Base-by-base conservation (phyloP, 2,113 vertebrate species). In the Elachura formosa region DNA sequence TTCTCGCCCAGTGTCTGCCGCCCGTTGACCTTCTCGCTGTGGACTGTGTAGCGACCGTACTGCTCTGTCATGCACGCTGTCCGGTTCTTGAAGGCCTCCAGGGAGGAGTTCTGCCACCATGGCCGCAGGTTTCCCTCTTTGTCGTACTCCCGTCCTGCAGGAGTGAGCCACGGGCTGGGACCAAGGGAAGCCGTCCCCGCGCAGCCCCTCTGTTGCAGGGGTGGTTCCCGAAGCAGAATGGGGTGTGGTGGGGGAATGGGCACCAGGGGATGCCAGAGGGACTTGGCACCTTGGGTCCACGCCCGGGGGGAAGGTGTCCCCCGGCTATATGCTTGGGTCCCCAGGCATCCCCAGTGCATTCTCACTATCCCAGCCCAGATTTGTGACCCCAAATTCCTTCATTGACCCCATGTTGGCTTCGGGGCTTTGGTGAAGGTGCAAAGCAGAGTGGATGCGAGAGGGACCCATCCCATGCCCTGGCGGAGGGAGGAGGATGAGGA, bases 1-100 rank as follows among this genome's bases (percentile, higher is more conserved):
- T 99, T 99, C 93, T 99, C 99, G 22, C 99, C 99, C 21, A 99
- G 97, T 0, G 99, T 99, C 98, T 99, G 99, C 51, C 98, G 98
- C 21, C 99, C 99, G 0, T 99, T 99, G 89, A 99, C 97, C 76
- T 98, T 98, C 90, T 99, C 99, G 4, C 98, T 98, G 5, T 99
- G 99, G 94, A 99, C 98, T 0, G 97, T 98, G 97, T 99, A 99
- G 86, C 89, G 97, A 68, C 94, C 94, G 75, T 99, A 99, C 97
- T 99, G 99, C 54, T 99, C 98, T 9, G 97, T 98, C 99, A 99
- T 99, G 77, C 99, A 99, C 41, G 98, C 98, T 0, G 99, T 99
- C 15, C 98, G 98, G 92, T 98, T 98, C 91, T 98, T 98, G 93
- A 99, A 99, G 16, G 98, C 98, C 3, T 98, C 98, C 95, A 99